Base-by-base conservation (phyloP, 2,888 invertebrate species). In the Amphimallon solstitiale region DNA sequence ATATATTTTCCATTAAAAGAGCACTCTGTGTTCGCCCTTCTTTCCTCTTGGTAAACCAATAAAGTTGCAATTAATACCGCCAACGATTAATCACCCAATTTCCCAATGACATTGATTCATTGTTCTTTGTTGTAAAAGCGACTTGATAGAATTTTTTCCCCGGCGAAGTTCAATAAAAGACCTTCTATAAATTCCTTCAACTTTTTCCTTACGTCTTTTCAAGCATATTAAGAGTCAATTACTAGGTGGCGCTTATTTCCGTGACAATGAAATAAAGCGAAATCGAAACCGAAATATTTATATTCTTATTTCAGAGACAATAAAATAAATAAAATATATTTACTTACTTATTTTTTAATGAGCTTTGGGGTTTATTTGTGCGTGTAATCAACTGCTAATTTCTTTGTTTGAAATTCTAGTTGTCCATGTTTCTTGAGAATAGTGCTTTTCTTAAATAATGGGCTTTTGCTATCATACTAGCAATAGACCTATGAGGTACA, bases 31-130 rank as follows among this genome's bases (percentile, higher is more conserved):
- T 17, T 37, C 37, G 15, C 17, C 17, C n/a, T 52, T 35, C 37
- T 19, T 19, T 17, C 17, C 43, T 14, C 17, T 15, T 52, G 37
- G 52, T 52, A 60, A 60, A 45, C 60, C 60, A 60, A 60, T 60
- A 45, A 60, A 60, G 46, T 60, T 46, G 45, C 34, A 46, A 60
- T 60, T 60, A 60, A 60, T 60, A 60, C 60, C 34, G 45, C n/a
- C 60, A 46, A 45, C 35, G 19, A 60, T 60, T 60, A 60, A 60
- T 62, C 62, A 49, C 14, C 56, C 56, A 40, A 23, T 46, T 23
- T 62, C 62, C 49, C n/a, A 14, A 19, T 37, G 62, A 62, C 62
- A 62, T 61, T 62, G 62, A 62, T 62, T 62, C 62, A 62, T 62
- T 62, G 49, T 49, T 62, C 37, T 38, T 49, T 17, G 51, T 40